Evolutionary conservation across 2,888 invertebrate species (phyloP).

Genomic region (Latrodectus hesperus): DNA sequence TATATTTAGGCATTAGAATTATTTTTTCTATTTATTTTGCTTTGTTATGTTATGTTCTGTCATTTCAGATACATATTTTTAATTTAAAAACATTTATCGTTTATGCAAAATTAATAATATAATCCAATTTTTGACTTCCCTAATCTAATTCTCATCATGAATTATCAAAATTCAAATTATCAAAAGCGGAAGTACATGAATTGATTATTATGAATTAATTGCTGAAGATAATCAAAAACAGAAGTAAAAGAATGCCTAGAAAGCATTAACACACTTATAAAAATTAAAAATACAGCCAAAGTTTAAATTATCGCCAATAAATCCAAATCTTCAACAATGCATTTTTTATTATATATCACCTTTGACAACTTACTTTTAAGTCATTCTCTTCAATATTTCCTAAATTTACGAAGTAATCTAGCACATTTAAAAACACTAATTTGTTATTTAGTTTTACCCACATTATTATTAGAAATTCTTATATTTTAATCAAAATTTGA

Average conservation of each 20-base stretch:
- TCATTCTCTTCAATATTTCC: slow-evolving; percentile 45
- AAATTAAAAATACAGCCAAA: not conserved
- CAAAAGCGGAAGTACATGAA: too few species aligned
- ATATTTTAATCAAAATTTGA: too few species aligned
- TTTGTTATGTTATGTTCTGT: too few species aligned
- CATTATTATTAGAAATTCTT: not conserved
- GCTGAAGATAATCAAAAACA: not conserved
- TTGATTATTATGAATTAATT: not conserved
- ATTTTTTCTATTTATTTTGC: too few species aligned
- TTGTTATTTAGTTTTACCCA: slow-evolving; percentile 50
- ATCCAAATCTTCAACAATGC: not conserved
- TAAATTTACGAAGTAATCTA: slow-evolving; percentile 47
- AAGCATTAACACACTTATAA: not conserved
- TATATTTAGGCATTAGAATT: too few species aligned
- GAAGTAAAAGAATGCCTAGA: not conserved
- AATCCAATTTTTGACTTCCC: too few species aligned
- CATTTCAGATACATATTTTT: too few species aligned
- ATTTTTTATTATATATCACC: not conserved
- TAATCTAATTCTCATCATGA: too few species aligned
- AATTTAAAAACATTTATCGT: too few species aligned
- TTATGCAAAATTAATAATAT: too few species aligned
- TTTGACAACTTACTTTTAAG: slow-evolving; percentile 36
- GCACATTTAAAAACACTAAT: slow-evolving; percentile 50
- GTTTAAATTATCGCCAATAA: not conserved
- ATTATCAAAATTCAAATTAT: too few species aligned